Evolutionary conservation across 2,888 invertebrate genomes (phyloP).

Genomic region (Caenorhabditis sp.): DNA sequence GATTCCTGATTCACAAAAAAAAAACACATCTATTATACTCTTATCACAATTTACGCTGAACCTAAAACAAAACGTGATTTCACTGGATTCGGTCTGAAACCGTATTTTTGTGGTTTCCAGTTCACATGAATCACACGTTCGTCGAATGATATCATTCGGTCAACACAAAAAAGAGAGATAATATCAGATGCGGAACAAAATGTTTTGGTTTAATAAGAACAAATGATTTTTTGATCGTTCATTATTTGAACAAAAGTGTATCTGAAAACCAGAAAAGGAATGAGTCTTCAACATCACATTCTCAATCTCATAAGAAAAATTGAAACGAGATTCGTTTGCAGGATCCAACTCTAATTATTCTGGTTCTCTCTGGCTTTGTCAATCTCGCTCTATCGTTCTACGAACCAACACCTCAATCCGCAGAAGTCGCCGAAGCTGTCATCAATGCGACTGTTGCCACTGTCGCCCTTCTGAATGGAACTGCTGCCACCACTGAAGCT

Average conservation of each 20-base stretch:
- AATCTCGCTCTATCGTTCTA: constrained; percentile 68
- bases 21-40: too few relatives aligned
- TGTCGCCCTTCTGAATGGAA: constrained; percentile 7
- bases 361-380: constrained; percentile 65
- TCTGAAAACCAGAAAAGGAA: background rate
- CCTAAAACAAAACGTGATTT: too few relatives aligned
- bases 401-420: constrained; percentile 55
- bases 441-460: constrained; percentile 21
- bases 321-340: constrained; percentile 29
- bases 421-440: constrained; percentile 16
- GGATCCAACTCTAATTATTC: constrained; percentile 70
- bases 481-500: constrained; percentile 23
- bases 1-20: too few relatives aligned
- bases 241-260: background rate
- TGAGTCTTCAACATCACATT: too few relatives aligned
- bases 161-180: background rate
- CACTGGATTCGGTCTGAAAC: too few relatives aligned
- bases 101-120: background rate
- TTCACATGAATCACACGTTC: constrained; percentile 1
- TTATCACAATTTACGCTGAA: too few relatives aligned
- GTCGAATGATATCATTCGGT: background rate
- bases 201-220: background rate
- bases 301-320: too few relatives aligned
- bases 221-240: background rate
- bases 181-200: background rate